Percentiles rank a stretch among this genome's conserved stretches.
phyloP scores from a whole-genome alignment of 1,140 invertebrate genomes.

The Heterodera carotae region DNA sequence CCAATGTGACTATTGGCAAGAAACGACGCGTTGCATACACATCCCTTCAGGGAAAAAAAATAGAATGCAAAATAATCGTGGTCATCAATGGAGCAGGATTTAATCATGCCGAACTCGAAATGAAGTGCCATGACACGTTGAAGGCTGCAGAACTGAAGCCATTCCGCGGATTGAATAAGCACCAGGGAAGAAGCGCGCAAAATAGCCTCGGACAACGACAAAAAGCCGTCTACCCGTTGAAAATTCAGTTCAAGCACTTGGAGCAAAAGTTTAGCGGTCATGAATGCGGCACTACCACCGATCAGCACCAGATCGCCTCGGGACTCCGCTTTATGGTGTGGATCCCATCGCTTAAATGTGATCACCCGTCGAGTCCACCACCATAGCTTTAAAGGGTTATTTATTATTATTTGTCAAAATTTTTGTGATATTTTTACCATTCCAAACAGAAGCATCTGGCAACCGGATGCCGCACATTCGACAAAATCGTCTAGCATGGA shows the following conservation, averaged over 20 bases:
- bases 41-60: slow-evolving; percentile 42
- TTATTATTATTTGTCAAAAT: not conserved
- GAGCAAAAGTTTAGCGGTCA: slow-evolving; percentile 51
- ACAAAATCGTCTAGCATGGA: slow-evolving; percentile 55
- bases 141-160: slow-evolving; percentile 61
- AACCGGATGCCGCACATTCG: slow-evolving; percentile 39
- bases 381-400: slow-evolving; percentile 35
- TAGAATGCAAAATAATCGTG: no score
- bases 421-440: slow-evolving; percentile 37
- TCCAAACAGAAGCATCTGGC: slow-evolving; percentile 54
- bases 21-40: slow-evolving; percentile 49
- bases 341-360: slow-evolving; percentile 56
- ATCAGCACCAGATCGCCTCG: slow-evolving; percentile 62
- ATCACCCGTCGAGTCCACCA: slow-evolving; percentile 29
- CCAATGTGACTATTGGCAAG: slow-evolving; percentile 52
- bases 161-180: slow-evolving; percentile 52
- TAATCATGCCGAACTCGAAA: slow-evolving; percentile 34
- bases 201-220: slow-evolving; percentile 27
- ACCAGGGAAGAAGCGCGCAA: slow-evolving; percentile 22
- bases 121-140: slow-evolving; percentile 60
- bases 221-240: slow-evolving; percentile 44
- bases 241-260: slow-evolving; percentile 54
- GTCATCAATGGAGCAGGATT: no score
- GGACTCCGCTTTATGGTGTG: slow-evolving; percentile 65
- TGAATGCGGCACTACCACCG: slow-evolving; percentile 58